Conservation (phyloP, 2,113 vertebrate genomes). For the Halcyon malimbica region DNA sequence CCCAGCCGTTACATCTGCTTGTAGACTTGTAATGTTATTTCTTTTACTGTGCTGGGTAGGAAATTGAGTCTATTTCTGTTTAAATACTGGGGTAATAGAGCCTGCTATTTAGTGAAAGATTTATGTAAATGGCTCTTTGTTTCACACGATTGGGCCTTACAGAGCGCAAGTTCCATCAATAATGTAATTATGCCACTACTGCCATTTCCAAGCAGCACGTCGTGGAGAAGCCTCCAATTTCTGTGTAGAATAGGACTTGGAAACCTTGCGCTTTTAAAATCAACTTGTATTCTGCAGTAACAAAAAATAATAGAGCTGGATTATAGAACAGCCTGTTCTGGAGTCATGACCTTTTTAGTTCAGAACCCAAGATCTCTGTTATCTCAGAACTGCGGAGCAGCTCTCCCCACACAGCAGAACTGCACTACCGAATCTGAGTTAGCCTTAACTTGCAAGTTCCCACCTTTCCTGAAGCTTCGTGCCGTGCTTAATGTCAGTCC, state of each 20-base stretch:
- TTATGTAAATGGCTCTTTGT: slow-evolving; percentile 49
- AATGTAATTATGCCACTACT: slow-evolving; percentile 31
- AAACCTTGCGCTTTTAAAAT: neutral
- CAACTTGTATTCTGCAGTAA: neutral
- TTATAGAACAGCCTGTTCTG: neutral
- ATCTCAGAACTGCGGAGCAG: neutral
- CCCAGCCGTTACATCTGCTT: neutral
- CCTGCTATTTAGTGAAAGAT: slow-evolving; percentile 48
- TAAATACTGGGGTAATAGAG: slow-evolving; percentile 43
- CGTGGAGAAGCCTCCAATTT: neutral
- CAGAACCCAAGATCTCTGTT: neutral
- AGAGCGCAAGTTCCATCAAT: slow-evolving; percentile 9
- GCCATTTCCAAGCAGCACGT: neutral
- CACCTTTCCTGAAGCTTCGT: neutral
- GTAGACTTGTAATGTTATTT: neutral
- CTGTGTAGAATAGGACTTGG: neutral
- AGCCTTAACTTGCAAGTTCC: neutral
- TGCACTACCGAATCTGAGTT: neutral
- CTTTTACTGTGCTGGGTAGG: neutral
- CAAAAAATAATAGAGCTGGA: neutral
- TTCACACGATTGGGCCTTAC: slow-evolving; percentile 49
- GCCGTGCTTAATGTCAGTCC: neutral
- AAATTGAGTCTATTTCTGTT: slow-evolving; percentile 48
- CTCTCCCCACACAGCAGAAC: neutral
- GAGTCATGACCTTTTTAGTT: neutral